Conservation (phyloP, 2,113 vertebrate species). For the Oreochromis niloticus region DNA sequence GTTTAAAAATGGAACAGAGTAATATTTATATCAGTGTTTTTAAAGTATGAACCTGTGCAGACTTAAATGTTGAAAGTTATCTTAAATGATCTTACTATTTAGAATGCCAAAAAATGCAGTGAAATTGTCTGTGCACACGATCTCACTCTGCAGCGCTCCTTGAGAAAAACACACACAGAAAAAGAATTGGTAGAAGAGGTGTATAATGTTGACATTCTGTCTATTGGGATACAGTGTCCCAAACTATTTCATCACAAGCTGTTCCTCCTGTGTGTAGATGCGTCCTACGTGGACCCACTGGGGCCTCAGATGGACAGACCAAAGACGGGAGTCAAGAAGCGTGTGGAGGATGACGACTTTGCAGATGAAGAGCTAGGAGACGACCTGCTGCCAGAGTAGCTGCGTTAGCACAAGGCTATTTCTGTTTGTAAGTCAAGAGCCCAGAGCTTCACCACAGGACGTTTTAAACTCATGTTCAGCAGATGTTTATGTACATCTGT, state of each 20-base stretch:
- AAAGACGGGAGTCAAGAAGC: constrained; percentile 87
- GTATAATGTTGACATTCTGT: not conserved
- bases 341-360: constrained; percentile 87
- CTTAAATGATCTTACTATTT: not conserved
- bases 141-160: not conserved
- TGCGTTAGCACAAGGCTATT: not conserved
- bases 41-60: not conserved
- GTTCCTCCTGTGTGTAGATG: constrained; percentile 70
- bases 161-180: not conserved
- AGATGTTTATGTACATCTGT: not conserved
- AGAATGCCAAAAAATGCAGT: not conserved
- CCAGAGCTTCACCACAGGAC: not conserved
- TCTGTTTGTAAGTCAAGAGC: not conserved
- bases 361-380: constrained; percentile 93
- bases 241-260: not conserved
- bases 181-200: not conserved
- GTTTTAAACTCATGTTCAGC: not conserved
- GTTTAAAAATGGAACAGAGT: not conserved
- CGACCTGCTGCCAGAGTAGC: constrained; percentile 88
- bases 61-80: not conserved
- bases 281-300: constrained; percentile 87
- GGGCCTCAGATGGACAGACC: constrained; percentile 90
- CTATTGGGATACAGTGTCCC: not conserved
- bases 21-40: not conserved
- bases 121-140: not conserved